phyloP scores from a whole-genome alignment of 2,113 vertebrate species.

The Crotalus viridis region DNA sequence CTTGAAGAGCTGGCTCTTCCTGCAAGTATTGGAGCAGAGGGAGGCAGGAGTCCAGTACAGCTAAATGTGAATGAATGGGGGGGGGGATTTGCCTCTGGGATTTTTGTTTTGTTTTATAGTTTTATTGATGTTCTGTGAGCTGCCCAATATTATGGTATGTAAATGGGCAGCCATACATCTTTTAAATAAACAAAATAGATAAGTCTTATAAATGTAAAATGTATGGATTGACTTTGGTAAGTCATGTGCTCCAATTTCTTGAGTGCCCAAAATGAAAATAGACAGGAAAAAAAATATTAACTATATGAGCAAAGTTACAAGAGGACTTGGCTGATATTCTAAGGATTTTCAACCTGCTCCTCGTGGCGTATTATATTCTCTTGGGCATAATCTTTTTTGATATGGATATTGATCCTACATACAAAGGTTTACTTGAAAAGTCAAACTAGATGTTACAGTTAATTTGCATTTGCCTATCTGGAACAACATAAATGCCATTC shows the following conservation, averaged over 20 bases:
- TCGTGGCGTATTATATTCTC: too few relatives aligned
- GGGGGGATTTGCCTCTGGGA: not conserved
- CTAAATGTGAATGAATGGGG: not conserved
- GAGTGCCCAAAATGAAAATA: conserved; percentile 57
- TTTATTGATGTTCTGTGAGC: not conserved
- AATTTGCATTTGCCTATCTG: not conserved
- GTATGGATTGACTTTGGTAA: conserved; percentile 40
- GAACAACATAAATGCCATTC: not conserved
- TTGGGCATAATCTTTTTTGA: not conserved
- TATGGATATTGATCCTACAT: not conserved
- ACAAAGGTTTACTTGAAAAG: not conserved
- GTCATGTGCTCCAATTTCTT: conserved; percentile 41
- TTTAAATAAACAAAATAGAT: not conserved
- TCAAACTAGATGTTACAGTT: not conserved
- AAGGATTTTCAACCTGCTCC: not conserved
- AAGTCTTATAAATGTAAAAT: conserved; percentile 45
- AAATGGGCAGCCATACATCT: not conserved
- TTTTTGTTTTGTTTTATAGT: not conserved
- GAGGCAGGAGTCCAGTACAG: not conserved
- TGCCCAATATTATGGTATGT: not conserved
- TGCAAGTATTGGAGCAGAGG: not conserved
- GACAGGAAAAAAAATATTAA: conserved; percentile 47
- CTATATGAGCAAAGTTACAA: not conserved
- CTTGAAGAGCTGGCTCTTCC: not conserved
- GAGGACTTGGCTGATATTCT: not conserved